Base-by-base conservation (phyloP, 1,140 invertebrate genomes). In the Diachasmimorpha longicaudata region DNA sequence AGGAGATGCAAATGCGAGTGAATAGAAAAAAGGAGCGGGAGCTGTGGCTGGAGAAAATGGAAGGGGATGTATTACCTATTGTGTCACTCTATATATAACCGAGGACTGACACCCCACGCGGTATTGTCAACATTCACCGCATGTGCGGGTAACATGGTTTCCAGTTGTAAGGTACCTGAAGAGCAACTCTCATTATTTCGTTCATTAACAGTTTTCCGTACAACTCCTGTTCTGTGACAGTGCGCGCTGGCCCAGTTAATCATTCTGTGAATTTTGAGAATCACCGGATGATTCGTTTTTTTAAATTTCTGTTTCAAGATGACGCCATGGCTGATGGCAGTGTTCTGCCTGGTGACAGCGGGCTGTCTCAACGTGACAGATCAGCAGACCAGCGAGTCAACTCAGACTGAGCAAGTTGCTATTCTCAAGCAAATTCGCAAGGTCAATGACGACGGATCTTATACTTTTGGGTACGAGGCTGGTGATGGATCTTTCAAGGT, bases 401-500 rank as follows among this genome's bases (percentile, higher is more conserved):
- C 85, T 39, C 82, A 85, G 16, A 83, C 88, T 79, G 84, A 88
- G 67, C 89, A 89, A 80, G 91, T 92, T 13, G 89, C 91, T 10
- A 93, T 93, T 78, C 85, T 93, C 36, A 95, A 95, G 83, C 94
- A 95, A 85, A 95, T 96, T 78, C 92, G 95, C 76, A 91, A 93
- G 85, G 89, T 95, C 0, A 96, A 96, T 81, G 93, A 95, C 46
- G 95, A 96, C 85, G 95, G 95, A 21, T 94, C 94, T 0, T 96
- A 96, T 81, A 96, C 95, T 0, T 95, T 94, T 76, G 95, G 95
- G 0, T 96, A 95, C 81, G 95, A 96, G 88, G 94, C 94, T 3
- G 94, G 93, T 67, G 95, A 96, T 85, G 95, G 95, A 19, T 94
- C 94, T 0, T 95, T 95, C 85, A 96, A 95, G 88, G 88, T 89